A percentile compares a stretch with the other conserved stretches of the same genome.
Conservation (phyloP, 1,140 invertebrate genomes). For the Ostrea edulis region DNA sequence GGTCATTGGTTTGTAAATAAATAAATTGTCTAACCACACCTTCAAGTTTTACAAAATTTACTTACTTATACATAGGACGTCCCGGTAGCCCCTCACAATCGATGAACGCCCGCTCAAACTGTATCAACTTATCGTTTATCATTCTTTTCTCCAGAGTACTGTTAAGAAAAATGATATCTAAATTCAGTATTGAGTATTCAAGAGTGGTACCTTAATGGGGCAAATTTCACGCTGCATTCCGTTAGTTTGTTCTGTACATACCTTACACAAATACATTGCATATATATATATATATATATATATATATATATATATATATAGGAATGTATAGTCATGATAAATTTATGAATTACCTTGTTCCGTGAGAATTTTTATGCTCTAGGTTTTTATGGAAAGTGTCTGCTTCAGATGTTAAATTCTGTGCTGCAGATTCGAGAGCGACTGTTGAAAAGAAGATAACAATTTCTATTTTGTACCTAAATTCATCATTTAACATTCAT, state of each 20-base stretch:
- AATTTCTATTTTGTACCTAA: background rate
- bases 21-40: background rate
- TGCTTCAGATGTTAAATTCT: slow-evolving; percentile 41
- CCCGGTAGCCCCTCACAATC: slow-evolving; percentile 78
- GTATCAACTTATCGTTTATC: slow-evolving; percentile 80
- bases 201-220: too few relatives aligned
- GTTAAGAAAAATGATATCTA: background rate
- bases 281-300: too few relatives aligned
- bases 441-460: background rate
- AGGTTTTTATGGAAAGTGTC: slow-evolving; percentile 37
- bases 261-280: background rate
- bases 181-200: background rate
- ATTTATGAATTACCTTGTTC: background rate
- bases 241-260: background rate
- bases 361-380: background rate
- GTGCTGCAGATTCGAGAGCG: slow-evolving; percentile 41
- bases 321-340: background rate
- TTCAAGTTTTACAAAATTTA: background rate
- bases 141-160: slow-evolving; percentile 72
- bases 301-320: too few relatives aligned
- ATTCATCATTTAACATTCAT: background rate
- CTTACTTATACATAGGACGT: slow-evolving; percentile 70
- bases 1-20: background rate
- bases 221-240: background rate
- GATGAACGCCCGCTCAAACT: slow-evolving; percentile 80